Percentiles rank a stretch among this genome's conserved stretches.
Conservation (phyloP, 2,797 vertebrate genomes). For the Cryptoblepharus egeriae region DNA sequence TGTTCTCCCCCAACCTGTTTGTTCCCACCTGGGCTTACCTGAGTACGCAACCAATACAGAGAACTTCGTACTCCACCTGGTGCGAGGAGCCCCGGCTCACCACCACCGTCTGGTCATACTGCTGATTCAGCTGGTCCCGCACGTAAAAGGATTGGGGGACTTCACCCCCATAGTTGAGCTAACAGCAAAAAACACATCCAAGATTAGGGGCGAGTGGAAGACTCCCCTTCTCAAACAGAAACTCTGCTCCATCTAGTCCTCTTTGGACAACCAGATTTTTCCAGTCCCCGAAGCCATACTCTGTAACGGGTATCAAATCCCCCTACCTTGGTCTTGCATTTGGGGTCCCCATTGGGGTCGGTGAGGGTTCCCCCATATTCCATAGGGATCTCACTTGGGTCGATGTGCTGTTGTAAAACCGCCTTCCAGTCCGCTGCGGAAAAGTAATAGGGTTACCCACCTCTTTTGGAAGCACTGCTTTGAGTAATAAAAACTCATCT, state of each 20-base stretch:
- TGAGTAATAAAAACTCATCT: too few relatives aligned
- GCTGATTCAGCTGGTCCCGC: slow-evolving; percentile 87
- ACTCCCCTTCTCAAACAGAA: too few relatives aligned
- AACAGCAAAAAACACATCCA: slow-evolving; percentile 19
- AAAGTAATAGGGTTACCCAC: background rate
- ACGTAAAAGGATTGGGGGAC: slow-evolving; percentile 89
- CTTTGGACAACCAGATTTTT: too few relatives aligned
- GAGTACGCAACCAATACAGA: slow-evolving; percentile 92
- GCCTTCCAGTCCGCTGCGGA: slow-evolving; percentile 93
- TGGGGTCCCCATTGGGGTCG: slow-evolving; percentile 90
- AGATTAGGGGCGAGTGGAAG: background rate
- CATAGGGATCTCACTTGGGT: slow-evolving; percentile 84
- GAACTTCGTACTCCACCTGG: slow-evolving; percentile 93
- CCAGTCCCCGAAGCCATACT: background rate
- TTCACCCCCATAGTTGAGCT: slow-evolving; percentile 91
- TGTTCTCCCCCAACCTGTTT: background rate
- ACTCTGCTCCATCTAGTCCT: too few relatives aligned
- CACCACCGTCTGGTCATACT: slow-evolving; percentile 86
- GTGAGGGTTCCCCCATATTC: slow-evolving; percentile 90
- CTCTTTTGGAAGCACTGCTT: too few relatives aligned
- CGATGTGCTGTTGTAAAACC: slow-evolving; percentile 86
- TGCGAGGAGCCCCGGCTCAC: slow-evolving; percentile 89
- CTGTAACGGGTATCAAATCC: background rate
- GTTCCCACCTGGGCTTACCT: slow-evolving; percentile 77
- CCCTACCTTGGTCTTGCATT: slow-evolving; percentile 82